These are phyloP conservation scores for Drosophila malerkotliana DNA, from an alignment of 1,140 invertebrate genomes.

Conservation along the genomic window DNA sequence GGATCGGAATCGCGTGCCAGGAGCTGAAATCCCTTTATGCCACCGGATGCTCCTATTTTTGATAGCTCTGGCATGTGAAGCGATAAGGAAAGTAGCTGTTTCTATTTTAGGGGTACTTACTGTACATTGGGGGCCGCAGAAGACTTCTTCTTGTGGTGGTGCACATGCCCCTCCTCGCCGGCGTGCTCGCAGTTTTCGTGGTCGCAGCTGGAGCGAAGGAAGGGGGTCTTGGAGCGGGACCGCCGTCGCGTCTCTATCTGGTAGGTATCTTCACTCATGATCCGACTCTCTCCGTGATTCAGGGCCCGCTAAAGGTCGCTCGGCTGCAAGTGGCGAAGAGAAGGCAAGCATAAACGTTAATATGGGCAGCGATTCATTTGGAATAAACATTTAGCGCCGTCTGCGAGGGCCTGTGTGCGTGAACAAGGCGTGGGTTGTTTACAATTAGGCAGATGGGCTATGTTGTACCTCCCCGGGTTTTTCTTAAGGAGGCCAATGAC, in stretches of 20 bases:
- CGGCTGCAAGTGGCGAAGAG: conserved; percentile 29
- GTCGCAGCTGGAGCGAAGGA: conserved; percentile 85
- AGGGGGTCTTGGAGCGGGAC: conserved; percentile 87
- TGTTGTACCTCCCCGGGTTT: conserved; percentile 6
- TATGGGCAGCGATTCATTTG: conserved; percentile 5
- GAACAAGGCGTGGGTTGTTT: conserved; percentile 69
- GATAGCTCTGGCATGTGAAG: not conserved
- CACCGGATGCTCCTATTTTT: not conserved
- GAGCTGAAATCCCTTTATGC: not conserved
- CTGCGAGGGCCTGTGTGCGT: conserved; percentile 8
- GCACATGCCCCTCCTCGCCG: conserved; percentile 84
- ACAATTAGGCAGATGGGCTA: conserved; percentile 55
- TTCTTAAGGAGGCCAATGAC: conserved; percentile 17
- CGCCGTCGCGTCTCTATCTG: conserved; percentile 84
- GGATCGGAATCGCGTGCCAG: conserved; percentile 1
- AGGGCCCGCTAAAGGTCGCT: conserved; percentile 20
- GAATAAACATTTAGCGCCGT: conserved; percentile 24
- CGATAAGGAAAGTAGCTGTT: not conserved
- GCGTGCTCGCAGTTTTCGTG: conserved; percentile 84
- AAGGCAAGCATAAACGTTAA: conserved; percentile 39
- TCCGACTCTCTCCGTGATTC: conserved; percentile 24
- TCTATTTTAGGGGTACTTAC: conserved; percentile 78
- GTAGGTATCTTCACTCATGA: conserved; percentile 71
- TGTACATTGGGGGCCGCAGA: conserved; percentile 84
- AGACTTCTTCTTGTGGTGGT: conserved; percentile 82